Percentiles rank a stretch among this genome's conserved stretches.
phyloP scores from a whole-genome alignment of 2,888 invertebrate genomes.

The Protophormia terraenovae region DNA sequence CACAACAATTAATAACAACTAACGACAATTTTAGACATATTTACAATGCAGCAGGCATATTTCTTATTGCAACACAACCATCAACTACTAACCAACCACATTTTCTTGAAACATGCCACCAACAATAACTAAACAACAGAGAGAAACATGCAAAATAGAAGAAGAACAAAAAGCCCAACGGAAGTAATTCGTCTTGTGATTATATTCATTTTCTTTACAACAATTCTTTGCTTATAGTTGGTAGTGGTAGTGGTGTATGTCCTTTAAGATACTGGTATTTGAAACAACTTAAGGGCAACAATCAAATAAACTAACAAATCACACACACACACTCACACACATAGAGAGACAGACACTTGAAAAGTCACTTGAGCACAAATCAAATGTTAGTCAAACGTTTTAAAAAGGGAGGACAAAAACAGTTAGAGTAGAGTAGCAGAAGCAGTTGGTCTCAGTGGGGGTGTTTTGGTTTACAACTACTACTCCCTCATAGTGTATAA shows the following conservation, averaged over 20 bases:
- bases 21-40: slow-evolving; percentile 32
- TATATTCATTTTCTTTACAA: slow-evolving; percentile 39
- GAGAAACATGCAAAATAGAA: neutral
- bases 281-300: neutral
- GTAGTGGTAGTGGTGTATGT: neutral
- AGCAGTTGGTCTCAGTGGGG: slow-evolving; percentile 28
- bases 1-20: slow-evolving; percentile 16
- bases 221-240: neutral
- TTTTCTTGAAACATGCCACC: neutral
- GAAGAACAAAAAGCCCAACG: neutral
- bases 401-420: too few species aligned
- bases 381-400: slow-evolving; percentile 28
- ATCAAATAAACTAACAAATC: neutral
- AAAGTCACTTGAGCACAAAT: slow-evolving; percentile 41
- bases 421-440: neutral
- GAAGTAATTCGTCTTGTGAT: slow-evolving; percentile 55
- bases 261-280: slow-evolving; percentile 29
- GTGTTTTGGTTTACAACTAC: neutral
- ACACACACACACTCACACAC: neutral
- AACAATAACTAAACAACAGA: neutral
- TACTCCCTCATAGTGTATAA: neutral
- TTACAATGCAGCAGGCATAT: neutral
- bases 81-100: neutral
- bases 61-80: neutral
- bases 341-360: neutral